Percentiles rank a stretch among this genome's conserved stretches.
Conservation (phyloP, 2,888 invertebrate genomes). For the Drosophila paramelanica region DNA sequence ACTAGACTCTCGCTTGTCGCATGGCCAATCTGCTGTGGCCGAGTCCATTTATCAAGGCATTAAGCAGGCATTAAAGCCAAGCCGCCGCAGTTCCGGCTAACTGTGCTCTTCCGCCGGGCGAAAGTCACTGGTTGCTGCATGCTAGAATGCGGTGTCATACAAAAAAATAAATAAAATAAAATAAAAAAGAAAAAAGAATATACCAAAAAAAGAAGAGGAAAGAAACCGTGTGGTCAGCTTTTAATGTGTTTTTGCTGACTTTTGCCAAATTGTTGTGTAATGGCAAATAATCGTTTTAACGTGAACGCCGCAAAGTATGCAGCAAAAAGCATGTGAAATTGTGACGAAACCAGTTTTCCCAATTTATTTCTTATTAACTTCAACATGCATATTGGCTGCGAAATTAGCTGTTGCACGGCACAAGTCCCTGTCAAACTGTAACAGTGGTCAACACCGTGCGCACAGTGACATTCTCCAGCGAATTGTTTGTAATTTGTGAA, state of each 20-base stretch:
- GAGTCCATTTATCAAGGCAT: slow-evolving; percentile 48
- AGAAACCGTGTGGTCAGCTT: slow-evolving; percentile 17
- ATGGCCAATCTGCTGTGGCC: not conserved
- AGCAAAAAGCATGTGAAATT: slow-evolving; percentile 9
- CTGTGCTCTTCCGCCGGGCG: slow-evolving; percentile 16
- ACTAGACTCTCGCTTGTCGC: not conserved
- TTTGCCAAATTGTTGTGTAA: slow-evolving; percentile 17
- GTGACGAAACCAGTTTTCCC: slow-evolving; percentile 11
- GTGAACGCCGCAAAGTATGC: slow-evolving; percentile 3
- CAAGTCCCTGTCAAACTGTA: slow-evolving; percentile 49
- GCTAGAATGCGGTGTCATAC: not conserved
- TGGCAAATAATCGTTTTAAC: slow-evolving; percentile 16
- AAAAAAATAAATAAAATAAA: not conserved
- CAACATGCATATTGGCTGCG: slow-evolving; percentile 4
- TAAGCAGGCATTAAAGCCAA: slow-evolving; percentile 33
- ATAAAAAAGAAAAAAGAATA: not conserved
- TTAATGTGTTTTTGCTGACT: slow-evolving; percentile 23
- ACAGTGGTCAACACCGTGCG: slow-evolving; percentile 15
- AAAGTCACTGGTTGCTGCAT: slow-evolving; percentile 23
- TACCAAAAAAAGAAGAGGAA: not conserved
- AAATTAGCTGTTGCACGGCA: slow-evolving; percentile 15
- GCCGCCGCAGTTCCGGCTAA: slow-evolving; percentile 38
- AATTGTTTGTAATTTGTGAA: slow-evolving; percentile 69
- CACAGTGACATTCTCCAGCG: slow-evolving; percentile 58
- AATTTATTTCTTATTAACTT: not conserved